Evolutionary conservation across 2,113 vertebrate genomes (phyloP).

Genomic region (Hystrix cristata): DNA sequence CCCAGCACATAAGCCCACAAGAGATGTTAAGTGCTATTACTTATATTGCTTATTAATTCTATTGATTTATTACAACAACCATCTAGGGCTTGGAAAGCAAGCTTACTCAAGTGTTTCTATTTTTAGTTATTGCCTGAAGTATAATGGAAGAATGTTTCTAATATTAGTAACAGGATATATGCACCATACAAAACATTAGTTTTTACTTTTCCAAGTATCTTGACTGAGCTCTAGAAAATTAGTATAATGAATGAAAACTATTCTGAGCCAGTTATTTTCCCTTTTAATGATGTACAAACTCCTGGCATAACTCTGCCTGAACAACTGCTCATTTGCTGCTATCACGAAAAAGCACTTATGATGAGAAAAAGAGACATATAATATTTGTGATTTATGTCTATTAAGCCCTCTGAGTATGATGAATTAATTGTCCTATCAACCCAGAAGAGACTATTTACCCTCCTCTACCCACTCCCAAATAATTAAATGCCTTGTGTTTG

Average conservation of each 20-base stretch:
- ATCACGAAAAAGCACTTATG: background rate
- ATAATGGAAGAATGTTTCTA: background rate
- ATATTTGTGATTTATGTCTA: background rate
- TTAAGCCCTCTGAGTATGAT: background rate
- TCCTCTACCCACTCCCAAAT: background rate
- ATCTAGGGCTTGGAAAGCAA: conserved; percentile 29
- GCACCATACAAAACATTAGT: conserved; percentile 1
- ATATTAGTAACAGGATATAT: background rate
- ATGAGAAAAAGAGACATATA: background rate
- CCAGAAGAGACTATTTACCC: background rate
- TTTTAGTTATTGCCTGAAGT: conserved; percentile 27
- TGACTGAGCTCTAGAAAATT: conserved; percentile 49
- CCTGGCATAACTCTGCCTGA: background rate
- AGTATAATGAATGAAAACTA: background rate
- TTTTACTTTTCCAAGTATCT: background rate
- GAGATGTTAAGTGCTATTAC: conserved; percentile 8
- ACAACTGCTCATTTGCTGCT: background rate
- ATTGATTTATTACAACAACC: conserved; percentile 31
- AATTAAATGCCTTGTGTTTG: background rate
- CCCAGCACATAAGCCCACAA: background rate
- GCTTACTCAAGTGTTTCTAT: conserved; percentile 42
- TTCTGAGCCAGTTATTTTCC: conserved; percentile 6
- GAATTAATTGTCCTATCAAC: background rate
- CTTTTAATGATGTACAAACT: background rate
- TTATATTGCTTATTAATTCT: background rate